Conservation (phyloP, 2,797 vertebrate genomes). For the Natrix natrix region DNA sequence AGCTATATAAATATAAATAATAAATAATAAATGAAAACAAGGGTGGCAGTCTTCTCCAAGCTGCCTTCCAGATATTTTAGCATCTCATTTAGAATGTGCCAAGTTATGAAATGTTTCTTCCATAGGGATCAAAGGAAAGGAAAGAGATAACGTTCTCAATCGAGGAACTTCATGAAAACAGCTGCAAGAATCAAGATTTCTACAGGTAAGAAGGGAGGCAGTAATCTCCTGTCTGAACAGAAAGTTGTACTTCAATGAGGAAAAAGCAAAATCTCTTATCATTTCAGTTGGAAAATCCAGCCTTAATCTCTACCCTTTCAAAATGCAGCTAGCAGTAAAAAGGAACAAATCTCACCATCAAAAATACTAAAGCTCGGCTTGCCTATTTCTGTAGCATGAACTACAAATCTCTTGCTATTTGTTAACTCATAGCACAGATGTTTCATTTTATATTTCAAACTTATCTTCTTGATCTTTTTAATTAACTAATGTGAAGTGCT, state of each 20-base stretch:
- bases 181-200: not conserved
- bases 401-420: conserved; percentile 11
- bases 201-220: not conserved
- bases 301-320: not conserved
- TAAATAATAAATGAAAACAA: not conserved
- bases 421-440: not conserved
- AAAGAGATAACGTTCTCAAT: not conserved
- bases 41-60: not conserved
- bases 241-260: not conserved
- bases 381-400: not conserved
- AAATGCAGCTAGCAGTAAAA: conserved; percentile 2
- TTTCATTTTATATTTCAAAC: conserved; percentile 4
- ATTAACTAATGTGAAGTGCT: conserved; percentile 16
- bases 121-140: not conserved
- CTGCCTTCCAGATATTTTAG: not conserved
- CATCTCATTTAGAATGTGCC: not conserved
- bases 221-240: not conserved
- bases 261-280: conserved; percentile 6
- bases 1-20: not conserved
- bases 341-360: not conserved
- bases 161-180: not conserved
- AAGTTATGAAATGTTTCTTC: not conserved
- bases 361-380: not conserved
- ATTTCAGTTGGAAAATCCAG: not conserved
- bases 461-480: conserved; percentile 6